phyloP scores from a whole-genome alignment of 1,140 invertebrate genomes.

The Matsumurasca onukii region DNA sequence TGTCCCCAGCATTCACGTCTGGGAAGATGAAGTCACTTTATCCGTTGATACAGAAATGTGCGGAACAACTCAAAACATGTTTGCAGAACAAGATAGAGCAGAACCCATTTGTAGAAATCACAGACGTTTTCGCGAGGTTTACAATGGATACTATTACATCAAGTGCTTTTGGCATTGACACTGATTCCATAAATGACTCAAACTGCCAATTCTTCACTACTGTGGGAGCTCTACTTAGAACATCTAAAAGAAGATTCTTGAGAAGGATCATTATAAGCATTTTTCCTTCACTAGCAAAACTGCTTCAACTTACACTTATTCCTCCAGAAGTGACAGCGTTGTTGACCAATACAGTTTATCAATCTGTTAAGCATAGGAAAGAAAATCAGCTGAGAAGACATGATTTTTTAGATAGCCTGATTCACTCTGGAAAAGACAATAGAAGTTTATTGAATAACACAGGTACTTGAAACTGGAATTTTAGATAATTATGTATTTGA shows the following conservation, averaged over 20 bases:
- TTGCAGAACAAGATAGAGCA: neutral
- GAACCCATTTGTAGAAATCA: slow-evolving; percentile 48
- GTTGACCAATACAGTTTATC: neutral
- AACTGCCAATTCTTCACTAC: slow-evolving; percentile 50
- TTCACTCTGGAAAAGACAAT: neutral
- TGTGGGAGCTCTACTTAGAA: slow-evolving; percentile 9
- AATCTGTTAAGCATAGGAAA: neutral
- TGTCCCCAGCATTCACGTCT: slow-evolving; percentile 58
- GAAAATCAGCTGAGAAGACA: neutral
- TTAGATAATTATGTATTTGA: neutral
- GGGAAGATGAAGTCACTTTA: slow-evolving; percentile 59
- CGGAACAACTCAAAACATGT: slow-evolving; percentile 27
- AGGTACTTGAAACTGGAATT: neutral
- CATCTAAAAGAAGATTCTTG: slow-evolving; percentile 3
- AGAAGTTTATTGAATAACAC: neutral
- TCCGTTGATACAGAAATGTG: slow-evolving; percentile 49
- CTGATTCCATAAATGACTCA: slow-evolving; percentile 53
- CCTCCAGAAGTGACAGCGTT: slow-evolving; percentile 4
- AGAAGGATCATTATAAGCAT: slow-evolving; percentile 1
- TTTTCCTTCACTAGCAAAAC: neutral
- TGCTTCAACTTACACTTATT: neutral
- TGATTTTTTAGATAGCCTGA: slow-evolving; percentile 12
- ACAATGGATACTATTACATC: slow-evolving; percentile 58
- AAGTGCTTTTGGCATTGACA: slow-evolving; percentile 59
- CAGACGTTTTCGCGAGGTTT: slow-evolving; percentile 52